Conservation (phyloP, 2,113 vertebrate genomes). For the Clarias magur region DNA sequence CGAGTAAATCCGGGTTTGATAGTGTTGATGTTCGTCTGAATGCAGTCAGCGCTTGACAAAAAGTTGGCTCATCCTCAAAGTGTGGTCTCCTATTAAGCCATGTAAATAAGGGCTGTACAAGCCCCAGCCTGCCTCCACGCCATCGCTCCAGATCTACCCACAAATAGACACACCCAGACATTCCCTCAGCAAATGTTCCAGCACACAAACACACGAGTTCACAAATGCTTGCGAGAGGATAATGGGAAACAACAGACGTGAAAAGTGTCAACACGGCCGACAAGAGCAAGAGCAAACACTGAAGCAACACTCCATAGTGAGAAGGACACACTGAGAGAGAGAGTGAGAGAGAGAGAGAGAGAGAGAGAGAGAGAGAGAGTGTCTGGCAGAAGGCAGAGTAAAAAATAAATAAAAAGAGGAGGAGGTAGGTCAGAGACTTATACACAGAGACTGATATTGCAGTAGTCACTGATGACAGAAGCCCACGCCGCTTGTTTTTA, state of each 20-base stretch:
- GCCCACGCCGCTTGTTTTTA: slow-evolving; percentile 28
- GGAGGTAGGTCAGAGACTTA: slow-evolving; percentile 43
- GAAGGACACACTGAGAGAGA: slow-evolving; percentile 25
- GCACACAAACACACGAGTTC: slow-evolving; percentile 7
- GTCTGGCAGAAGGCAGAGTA: slow-evolving; percentile 2
- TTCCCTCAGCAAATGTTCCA: background rate
- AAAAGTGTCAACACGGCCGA: slow-evolving; percentile 38
- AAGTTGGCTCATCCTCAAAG: slow-evolving; percentile 26
- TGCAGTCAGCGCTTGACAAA: slow-evolving; percentile 13
- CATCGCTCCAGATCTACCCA: slow-evolving; percentile 7
- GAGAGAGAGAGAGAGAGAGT: slow-evolving; percentile 44
- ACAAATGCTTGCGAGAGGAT: slow-evolving; percentile 18
- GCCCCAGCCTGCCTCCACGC: slow-evolving; percentile 36
- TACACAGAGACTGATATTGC: slow-evolving; percentile 1
- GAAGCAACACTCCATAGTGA: slow-evolving; percentile 1
- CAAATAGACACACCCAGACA: background rate
- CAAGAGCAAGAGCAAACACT: slow-evolving; percentile 27
- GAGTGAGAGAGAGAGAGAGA: background rate
- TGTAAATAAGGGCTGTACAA: slow-evolving; percentile 42
- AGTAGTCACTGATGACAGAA: slow-evolving; percentile 21
- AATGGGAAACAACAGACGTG: slow-evolving; percentile 27
- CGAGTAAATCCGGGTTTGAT: slow-evolving; percentile 25
- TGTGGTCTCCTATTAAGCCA: slow-evolving; percentile 31
- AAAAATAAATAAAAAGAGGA: slow-evolving; percentile 9
- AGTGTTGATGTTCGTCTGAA: slow-evolving; percentile 12